These are phyloP conservation scores for Terrapene triunguis DNA, from an alignment of 2,113 vertebrate species.

Conservation along the genomic window DNA sequence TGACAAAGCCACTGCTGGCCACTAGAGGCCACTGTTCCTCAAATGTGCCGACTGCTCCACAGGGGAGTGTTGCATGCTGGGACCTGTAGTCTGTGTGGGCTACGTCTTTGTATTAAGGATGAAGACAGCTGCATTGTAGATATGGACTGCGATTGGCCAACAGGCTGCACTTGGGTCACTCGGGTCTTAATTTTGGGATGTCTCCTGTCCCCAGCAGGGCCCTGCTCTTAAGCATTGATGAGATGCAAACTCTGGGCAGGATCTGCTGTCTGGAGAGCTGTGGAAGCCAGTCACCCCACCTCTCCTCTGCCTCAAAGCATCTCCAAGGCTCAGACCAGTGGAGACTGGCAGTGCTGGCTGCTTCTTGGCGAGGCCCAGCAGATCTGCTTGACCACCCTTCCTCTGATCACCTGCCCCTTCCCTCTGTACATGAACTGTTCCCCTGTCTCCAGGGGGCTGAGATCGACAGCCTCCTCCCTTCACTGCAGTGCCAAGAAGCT, in stretches of 20 bases:
- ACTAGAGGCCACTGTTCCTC: neutral
- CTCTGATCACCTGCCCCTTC: neutral
- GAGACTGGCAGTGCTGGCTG: neutral
- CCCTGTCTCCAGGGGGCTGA: neutral
- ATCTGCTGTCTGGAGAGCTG: neutral
- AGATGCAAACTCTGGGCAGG: neutral
- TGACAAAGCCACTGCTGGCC: neutral
- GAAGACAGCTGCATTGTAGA: neutral
- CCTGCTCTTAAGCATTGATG: neutral
- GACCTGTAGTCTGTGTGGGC: neutral
- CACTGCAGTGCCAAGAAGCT: neutral
- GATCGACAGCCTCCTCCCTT: neutral
- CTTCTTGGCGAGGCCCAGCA: neutral
- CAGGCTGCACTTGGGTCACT: neutral
- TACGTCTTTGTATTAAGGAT: neutral
- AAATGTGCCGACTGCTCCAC: neutral
- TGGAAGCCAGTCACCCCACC: rapidly evolving
- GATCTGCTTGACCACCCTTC: neutral
- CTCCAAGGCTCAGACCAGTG: neutral
- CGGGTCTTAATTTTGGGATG: neutral
- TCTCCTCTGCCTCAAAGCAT: neutral
- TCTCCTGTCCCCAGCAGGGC: neutral
- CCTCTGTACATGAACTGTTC: neutral
- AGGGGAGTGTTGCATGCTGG: neutral
- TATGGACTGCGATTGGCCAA: neutral